Percentiles rank a stretch among this genome's conserved stretches.
phyloP scores from a whole-genome alignment of 92 coral and sea anemone genomes.

The Palythoa caribaeorum region DNA sequence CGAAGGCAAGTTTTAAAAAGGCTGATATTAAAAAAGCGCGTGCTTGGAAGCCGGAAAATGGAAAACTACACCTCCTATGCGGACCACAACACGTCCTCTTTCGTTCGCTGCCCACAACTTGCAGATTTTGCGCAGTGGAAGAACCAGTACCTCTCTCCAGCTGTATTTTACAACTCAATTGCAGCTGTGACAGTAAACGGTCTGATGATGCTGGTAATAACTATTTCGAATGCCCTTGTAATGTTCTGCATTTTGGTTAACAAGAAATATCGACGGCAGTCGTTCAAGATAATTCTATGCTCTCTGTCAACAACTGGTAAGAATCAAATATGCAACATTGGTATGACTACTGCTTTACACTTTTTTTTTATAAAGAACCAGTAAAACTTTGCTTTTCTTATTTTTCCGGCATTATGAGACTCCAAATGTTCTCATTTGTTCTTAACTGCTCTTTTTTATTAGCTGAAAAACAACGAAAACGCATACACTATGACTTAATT shows the following conservation, averaged over 20 bases:
- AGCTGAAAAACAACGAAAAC: too few relatives aligned
- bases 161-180: background rate
- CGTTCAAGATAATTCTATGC: background rate
- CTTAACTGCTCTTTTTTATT: too few relatives aligned
- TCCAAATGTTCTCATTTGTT: too few relatives aligned
- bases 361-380: too few relatives aligned
- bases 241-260: background rate
- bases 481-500: too few relatives aligned
- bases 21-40: background rate
- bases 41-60: background rate
- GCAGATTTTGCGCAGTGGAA: background rate
- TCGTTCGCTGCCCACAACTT: background rate
- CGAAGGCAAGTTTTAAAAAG: too few relatives aligned
- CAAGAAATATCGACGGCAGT: background rate
- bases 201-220: background rate
- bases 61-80: background rate
- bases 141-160: background rate
- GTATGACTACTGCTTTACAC: too few relatives aligned
- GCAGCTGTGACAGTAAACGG: background rate
- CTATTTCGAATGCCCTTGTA: background rate
- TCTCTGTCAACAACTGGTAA: conserved; percentile 1
- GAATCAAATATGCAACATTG: background rate
- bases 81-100: background rate
- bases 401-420: too few relatives aligned
- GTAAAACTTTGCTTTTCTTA: too few relatives aligned